Base-by-base conservation (phyloP, 2,888 invertebrate species). In the Synergus japonicus region DNA sequence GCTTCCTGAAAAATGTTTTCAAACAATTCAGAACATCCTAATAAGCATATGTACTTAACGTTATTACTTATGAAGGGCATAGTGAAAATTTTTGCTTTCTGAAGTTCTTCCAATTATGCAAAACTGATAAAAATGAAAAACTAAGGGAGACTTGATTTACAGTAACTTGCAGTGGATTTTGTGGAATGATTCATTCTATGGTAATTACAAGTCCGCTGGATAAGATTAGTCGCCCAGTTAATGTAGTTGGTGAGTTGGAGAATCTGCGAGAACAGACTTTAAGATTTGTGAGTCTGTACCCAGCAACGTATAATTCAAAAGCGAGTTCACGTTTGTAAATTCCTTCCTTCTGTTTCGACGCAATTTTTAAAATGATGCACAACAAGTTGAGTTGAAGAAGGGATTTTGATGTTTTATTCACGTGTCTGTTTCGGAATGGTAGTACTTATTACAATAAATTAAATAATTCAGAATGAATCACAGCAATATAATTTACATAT, bases 231-330 rank as follows among this genome's bases (percentile, higher is more conserved):
- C 63, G 63, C 12, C 13, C 63, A 29, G 63, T 64, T 64, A 64
- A 12, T 64, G 63, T 15, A 65, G 41, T 37, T 65, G 41, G 29
- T 22, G 41, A n/a, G 65, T 37, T 41, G 65, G n/a, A 65, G 41
- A 67, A 18, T 46, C 13, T 18, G 46, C 46, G 44, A 43, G 15
- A 46, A 18, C 18, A 46, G 67, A 22, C 67, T 67, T 43, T 46
- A 67, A 67, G 67, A 67, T 67, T 67, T 67, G 67, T 67, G 67
- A 67, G 67, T 67, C 67, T 67, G 46, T 46, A 22, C 44, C 46
- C 22, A 44, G 67, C 46, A 46, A 22, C 67, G 15, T 29, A 67
- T 67, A 67, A 67, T 29, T 67, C 46, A 67, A 67, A 67, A 67
- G 22, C 44, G 2, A 13, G 7, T 15, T 15, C 4, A 49, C 2